These are phyloP conservation scores for Drosophila bocqueti DNA, from an alignment of 1,140 invertebrate species.

Conservation along the genomic window DNA sequence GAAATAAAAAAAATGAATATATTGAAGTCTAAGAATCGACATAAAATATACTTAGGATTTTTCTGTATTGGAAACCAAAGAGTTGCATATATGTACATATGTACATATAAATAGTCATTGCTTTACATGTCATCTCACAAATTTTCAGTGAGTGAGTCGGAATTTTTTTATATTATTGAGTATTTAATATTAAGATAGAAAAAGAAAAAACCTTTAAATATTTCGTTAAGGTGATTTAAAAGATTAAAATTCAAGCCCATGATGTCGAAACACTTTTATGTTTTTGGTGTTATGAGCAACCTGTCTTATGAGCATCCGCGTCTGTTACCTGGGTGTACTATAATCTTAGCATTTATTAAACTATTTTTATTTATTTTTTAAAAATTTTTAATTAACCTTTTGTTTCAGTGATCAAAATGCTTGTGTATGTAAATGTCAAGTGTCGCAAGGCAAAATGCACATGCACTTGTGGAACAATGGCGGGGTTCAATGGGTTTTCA, in stretches of 20 bases:
- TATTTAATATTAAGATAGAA: background rate
- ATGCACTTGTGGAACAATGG: slow-evolving; percentile 55
- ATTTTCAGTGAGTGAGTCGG: too few relatives aligned
- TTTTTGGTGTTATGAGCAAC: too few relatives aligned
- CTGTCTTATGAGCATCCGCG: too few relatives aligned
- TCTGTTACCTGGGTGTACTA: too few relatives aligned
- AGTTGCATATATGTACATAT: too few relatives aligned
- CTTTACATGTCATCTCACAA: background rate
- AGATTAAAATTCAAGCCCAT: too few relatives aligned
- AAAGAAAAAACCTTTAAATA: background rate
- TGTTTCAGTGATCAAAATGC: slow-evolving; percentile 6
- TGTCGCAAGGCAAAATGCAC: slow-evolving; percentile 61
- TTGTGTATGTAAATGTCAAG: slow-evolving; percentile 42
- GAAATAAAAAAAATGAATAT: background rate
- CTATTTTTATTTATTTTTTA: background rate
- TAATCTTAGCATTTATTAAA: background rate
- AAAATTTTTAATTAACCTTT: background rate
- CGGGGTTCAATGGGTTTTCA: slow-evolving; percentile 25
- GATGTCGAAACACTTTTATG: too few relatives aligned
- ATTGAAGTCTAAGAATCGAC: too few relatives aligned
- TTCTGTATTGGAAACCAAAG: too few relatives aligned
- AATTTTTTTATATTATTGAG: background rate
- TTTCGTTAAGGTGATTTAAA: background rate
- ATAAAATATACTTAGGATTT: background rate
- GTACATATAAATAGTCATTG: background rate